phyloP scores from a whole-genome alignment of 2,113 vertebrate genomes.

The Eonycteris spelaea region DNA sequence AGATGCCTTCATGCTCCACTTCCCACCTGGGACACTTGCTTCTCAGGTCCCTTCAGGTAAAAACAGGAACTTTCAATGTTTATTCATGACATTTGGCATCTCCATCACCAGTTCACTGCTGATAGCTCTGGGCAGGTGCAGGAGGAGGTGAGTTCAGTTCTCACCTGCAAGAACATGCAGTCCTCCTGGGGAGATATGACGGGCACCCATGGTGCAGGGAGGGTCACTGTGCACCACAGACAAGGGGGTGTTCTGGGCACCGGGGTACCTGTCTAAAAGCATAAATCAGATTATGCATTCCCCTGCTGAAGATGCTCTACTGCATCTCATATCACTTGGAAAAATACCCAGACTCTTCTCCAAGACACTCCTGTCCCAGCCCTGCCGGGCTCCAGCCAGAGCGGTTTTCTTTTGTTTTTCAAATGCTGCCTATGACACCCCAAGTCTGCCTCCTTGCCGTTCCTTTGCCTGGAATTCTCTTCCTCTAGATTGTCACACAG shows the following conservation, averaged over 20 bases:
- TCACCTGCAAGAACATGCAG: background rate
- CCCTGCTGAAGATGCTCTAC: background rate
- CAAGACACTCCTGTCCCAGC: background rate
- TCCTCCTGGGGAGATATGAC: background rate
- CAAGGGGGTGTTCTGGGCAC: background rate
- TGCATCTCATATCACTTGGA: background rate
- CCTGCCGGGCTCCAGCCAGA: background rate
- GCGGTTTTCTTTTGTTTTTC: background rate
- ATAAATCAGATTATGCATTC: no score
- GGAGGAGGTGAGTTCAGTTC: background rate
- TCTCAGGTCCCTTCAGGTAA: background rate
- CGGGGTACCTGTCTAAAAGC: background rate
- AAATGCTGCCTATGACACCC: background rate
- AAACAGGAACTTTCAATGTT: background rate
- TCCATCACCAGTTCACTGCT: background rate
- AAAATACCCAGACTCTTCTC: background rate
- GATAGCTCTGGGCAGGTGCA: background rate
- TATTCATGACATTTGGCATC: background rate
- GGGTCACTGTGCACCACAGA: fast-evolving
- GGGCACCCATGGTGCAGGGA: background rate
- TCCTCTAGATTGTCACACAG: background rate
- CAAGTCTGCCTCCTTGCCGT: background rate
- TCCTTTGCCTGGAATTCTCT: background rate
- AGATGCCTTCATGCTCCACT: background rate
- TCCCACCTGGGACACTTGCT: background rate